A percentile compares a stretch with the other conserved stretches of the same genome.
Evolutionary conservation across 2,888 invertebrate species (phyloP).

Genomic region (Melanargia galathea): DNA sequence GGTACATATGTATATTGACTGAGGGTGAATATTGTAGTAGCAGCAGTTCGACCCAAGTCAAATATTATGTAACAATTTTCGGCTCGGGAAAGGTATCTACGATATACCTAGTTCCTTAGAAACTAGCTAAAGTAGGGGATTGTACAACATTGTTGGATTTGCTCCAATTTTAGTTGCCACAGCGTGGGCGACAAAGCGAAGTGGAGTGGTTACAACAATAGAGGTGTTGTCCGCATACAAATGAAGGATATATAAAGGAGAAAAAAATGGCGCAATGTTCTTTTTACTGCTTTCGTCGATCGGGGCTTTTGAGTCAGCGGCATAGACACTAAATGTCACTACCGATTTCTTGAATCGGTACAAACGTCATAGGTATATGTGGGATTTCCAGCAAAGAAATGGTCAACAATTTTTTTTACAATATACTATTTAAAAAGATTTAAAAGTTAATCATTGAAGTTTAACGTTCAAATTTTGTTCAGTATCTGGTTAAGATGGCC

Average conservation of each 20-base stretch:
- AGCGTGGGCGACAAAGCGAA: conserved; percentile 18
- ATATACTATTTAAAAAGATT: too few relatives aligned
- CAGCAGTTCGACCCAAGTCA: background rate
- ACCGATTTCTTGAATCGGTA: background rate
- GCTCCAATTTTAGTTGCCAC: conserved; percentile 11
- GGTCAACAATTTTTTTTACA: too few relatives aligned
- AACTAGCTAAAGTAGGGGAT: conserved; percentile 11
- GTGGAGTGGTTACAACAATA: conserved; percentile 14
- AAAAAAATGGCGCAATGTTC: conserved; percentile 18
- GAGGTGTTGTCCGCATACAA: conserved; percentile 14
- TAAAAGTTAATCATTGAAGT: too few relatives aligned
- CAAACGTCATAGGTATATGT: too few relatives aligned
- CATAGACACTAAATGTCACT: background rate
- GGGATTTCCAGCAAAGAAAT: too few relatives aligned
- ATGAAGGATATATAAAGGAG: conserved; percentile 21
- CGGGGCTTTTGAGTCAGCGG: background rate
- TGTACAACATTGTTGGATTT: background rate
- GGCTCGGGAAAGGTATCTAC: background rate
- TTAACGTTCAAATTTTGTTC: too few relatives aligned
- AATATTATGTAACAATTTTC: background rate
- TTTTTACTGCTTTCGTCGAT: conserved; percentile 16
- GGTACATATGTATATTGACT: background rate
- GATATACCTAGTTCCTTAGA: background rate
- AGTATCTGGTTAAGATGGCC: conserved; percentile 28
- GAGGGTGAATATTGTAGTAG: background rate